These are phyloP conservation scores for Diplodus sargus DNA, from an alignment of 2,797 vertebrate genomes.

Conservation along the genomic window DNA sequence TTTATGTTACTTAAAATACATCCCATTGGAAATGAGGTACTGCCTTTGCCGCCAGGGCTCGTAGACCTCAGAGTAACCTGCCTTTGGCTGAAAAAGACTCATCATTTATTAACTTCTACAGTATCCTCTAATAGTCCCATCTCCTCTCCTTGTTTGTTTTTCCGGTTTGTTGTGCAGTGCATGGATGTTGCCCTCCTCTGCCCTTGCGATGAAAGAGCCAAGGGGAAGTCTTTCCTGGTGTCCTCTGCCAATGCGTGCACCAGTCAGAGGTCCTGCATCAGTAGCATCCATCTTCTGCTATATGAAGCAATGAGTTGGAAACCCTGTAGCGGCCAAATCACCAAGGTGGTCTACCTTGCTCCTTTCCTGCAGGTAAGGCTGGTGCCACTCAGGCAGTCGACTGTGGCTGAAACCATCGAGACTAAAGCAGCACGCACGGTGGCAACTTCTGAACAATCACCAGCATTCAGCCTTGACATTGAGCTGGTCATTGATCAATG, in stretches of 20 bases:
- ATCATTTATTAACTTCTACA: conserved; percentile 21
- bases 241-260: too few relatives aligned
- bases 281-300: neutral
- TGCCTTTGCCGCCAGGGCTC: conserved; percentile 9
- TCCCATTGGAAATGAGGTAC: neutral
- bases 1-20: neutral
- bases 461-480: neutral
- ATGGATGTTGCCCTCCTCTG: neutral
- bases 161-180: neutral
- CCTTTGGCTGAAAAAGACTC: neutral
- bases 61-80: neutral
- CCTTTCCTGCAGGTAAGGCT: too few relatives aligned
- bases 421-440: neutral
- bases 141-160: neutral
- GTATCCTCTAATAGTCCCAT: neutral
- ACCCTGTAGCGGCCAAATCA: neutral
- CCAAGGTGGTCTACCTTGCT: neutral
- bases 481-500: neutral
- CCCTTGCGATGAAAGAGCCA: neutral
- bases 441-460: neutral
- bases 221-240: neutral
- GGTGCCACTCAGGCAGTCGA: neutral
- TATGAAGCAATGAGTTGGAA: neutral
- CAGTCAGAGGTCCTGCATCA: neutral
- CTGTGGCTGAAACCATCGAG: neutral